phyloP scores from a whole-genome alignment of 2,888 invertebrate genomes.

The Corythucha ciliata region DNA sequence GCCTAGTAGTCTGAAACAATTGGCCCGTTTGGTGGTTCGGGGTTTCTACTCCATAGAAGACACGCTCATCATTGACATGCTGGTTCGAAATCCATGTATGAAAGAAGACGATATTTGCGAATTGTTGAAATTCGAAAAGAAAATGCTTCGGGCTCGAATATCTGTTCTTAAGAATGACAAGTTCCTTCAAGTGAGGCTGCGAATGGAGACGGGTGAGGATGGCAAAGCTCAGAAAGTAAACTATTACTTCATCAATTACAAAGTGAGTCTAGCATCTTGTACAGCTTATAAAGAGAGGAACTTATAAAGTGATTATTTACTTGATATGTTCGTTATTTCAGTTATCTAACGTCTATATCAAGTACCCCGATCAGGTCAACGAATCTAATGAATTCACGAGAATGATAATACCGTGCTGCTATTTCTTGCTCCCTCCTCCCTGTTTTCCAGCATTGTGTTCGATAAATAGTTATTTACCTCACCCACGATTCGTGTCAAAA shows the following conservation, averaged over 20 bases:
- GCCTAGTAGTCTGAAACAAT: constrained; percentile 83
- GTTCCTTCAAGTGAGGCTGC: constrained; percentile 81
- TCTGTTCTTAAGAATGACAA: constrained; percentile 81
- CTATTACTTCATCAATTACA: constrained; percentile 96
- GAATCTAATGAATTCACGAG: too few species aligned
- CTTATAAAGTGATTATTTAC: background rate
- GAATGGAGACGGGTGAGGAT: constrained; percentile 92
- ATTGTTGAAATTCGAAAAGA: constrained; percentile 82
- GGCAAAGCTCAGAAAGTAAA: constrained; percentile 93
- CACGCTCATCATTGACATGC: constrained; percentile 87
- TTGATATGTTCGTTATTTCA: background rate
- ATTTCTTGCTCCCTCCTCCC: too few species aligned
- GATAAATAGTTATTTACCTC: too few species aligned
- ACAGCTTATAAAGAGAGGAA: too few species aligned
- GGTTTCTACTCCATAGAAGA: constrained; percentile 93
- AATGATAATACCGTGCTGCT: too few species aligned
- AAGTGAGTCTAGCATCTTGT: constrained; percentile 43
- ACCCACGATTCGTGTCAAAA: too few species aligned
- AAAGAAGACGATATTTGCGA: constrained; percentile 87
- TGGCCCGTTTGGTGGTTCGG: constrained; percentile 81
- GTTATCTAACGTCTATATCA: background rate
- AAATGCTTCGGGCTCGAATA: constrained; percentile 83
- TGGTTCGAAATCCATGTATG: constrained; percentile 92
- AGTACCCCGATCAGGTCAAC: too few species aligned
- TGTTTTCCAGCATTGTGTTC: too few species aligned